phyloP scores from a whole-genome alignment of 2,888 invertebrate species.

The Spilosoma lubricipeda region DNA sequence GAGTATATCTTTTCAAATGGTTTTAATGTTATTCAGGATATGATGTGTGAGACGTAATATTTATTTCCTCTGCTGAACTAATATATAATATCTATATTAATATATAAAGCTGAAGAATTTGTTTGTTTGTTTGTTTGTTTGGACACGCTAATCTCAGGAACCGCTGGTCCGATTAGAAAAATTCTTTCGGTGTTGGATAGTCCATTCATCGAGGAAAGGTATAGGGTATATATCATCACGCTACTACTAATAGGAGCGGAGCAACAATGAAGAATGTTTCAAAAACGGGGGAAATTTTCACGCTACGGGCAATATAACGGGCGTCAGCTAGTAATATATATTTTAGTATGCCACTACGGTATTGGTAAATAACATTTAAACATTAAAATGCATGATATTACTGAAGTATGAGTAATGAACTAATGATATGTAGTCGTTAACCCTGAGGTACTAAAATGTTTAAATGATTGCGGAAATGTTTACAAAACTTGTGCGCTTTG shows the following conservation, averaged over 20 bases:
- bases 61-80: slow-evolving; percentile 16
- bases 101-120: too few species aligned
- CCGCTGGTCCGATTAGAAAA: too few species aligned
- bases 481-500: background rate
- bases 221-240: too few species aligned
- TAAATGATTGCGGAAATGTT: slow-evolving; percentile 4
- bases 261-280: too few species aligned
- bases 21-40: slow-evolving; percentile 15
- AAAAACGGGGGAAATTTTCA: too few species aligned
- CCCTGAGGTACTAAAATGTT: slow-evolving; percentile 1
- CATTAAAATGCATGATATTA: background rate
- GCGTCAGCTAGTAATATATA: too few species aligned
- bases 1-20: slow-evolving; percentile 8
- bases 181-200: too few species aligned
- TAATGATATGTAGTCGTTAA: slow-evolving; percentile 1
- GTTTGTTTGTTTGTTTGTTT: too few species aligned
- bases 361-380: background rate
- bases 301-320: too few species aligned
- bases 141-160: too few species aligned
- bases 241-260: too few species aligned
- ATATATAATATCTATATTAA: background rate
- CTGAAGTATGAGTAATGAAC: slow-evolving; percentile 1
- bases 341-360: background rate
- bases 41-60: slow-evolving; percentile 13
- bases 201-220: too few species aligned